Percentiles rank a stretch among this genome's conserved stretches.
Evolutionary conservation across 2,797 vertebrate species (phyloP).

Genomic region (Anniella stebbinsi): DNA sequence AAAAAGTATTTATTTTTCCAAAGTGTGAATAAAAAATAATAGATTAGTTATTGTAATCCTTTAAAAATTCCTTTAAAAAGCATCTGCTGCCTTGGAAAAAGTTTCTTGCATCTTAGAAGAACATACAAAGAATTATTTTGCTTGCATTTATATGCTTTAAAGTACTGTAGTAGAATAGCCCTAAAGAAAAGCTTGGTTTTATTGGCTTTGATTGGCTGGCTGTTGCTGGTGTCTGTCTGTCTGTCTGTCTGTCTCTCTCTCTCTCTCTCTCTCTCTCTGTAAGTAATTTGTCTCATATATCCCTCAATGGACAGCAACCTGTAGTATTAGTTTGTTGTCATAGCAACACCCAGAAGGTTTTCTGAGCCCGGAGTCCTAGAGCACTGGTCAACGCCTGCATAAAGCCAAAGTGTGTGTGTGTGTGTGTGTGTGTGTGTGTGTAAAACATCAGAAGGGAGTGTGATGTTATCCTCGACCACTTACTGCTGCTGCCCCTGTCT

Average conservation of each 20-base stretch:
- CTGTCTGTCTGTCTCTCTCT: constrained; percentile 8
- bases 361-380: constrained; percentile 23
- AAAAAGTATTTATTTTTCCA: neutral
- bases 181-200: neutral
- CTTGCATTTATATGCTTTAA: neutral
- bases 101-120: neutral
- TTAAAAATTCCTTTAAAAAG: neutral
- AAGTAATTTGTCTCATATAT: constrained; percentile 37
- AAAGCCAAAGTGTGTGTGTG: neutral
- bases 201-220: neutral
- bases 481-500: no score
- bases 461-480: no score
- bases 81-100: neutral
- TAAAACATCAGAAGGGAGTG: neutral
- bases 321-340: constrained; percentile 42
- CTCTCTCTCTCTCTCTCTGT: no score
- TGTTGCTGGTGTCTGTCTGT: neutral
- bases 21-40: neutral
- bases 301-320: constrained; percentile 43
- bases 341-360: constrained; percentile 27
- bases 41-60: neutral
- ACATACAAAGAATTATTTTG: neutral
- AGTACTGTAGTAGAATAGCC: neutral
- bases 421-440: neutral
- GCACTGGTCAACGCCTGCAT: constrained; percentile 15